Base-by-base conservation (phyloP, 2,888 invertebrate species). In the Ormyrus labotus region DNA sequence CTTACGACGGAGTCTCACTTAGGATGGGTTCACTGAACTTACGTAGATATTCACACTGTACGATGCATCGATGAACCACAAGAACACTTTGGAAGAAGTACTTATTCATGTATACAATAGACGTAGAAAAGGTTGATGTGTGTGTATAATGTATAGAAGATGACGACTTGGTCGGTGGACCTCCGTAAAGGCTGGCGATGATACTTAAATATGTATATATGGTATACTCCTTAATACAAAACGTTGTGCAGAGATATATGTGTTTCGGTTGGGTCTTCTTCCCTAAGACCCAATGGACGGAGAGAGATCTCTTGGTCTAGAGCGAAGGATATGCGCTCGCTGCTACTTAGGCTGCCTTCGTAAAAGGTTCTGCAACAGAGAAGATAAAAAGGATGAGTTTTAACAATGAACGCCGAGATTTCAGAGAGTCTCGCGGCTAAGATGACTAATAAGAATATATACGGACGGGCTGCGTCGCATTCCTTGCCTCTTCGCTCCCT, bases 251-350 rank as follows among this genome's bases (percentile, higher is more conserved):
- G 10, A 9, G 70, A 19, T 48, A 58, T n/a, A 13, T 57, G 57
- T 50, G 34, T 34, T 34, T 65, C 45, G 6, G 47, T n/a, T 50
- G 50, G 57, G 34, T 6, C 34, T 7, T 34, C 6, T 5, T 58
- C 58, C 2, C 79, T 78, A 64, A 81, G 83, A 83, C 85, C 83
- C 86, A 85, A 86, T 89, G 88, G 88, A 88, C 88, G 88, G 88
- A 88, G 84, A 85, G 84, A 86, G 86, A 87, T 87, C 87, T 86
- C 87, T 65, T 74, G 64, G 65, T 48, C 48, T 60, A 53, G 45
- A 61, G 34, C 84, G 81, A 80, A 61, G 58, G 77, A 58, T 34
- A 34, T 75, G 70, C 70, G 6, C 50, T 13, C 57, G 68, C 60
- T 67, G 55, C 60, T 57, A 13, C 34, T 48, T 10, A 7, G 50